Evolutionary conservation across 1,140 invertebrate species (phyloP).

Genomic region (Drosophila mauritiana): DNA sequence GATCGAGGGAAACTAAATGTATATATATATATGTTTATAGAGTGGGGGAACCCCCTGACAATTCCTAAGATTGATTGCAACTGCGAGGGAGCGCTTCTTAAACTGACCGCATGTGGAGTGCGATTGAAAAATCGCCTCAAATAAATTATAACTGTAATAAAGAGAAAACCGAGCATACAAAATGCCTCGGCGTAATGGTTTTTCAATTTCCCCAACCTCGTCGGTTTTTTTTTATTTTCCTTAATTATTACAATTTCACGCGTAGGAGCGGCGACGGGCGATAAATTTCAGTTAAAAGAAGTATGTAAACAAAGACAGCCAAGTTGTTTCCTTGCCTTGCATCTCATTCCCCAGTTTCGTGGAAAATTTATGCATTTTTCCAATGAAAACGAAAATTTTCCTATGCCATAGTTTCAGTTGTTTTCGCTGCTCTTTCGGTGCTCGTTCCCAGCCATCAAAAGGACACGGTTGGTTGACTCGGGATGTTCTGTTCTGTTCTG

Average conservation of each 20-base stretch:
- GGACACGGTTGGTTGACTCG: slow-evolving; percentile 69
- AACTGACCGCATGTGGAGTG: slow-evolving; percentile 62
- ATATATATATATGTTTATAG: background rate
- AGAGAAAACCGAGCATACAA: slow-evolving; percentile 30
- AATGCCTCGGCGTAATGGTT: slow-evolving; percentile 55
- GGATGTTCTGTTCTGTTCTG: slow-evolving; percentile 7
- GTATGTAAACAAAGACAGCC: slow-evolving; percentile 37
- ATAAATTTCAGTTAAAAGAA: slow-evolving; percentile 51
- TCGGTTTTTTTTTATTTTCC: slow-evolving; percentile 21
- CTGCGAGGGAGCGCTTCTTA: slow-evolving; percentile 45
- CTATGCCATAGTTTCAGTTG: slow-evolving; percentile 54
- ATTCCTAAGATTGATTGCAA: slow-evolving; percentile 68
- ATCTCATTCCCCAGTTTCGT: slow-evolving; percentile 17
- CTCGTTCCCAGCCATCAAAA: slow-evolving; percentile 51
- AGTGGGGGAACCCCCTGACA: slow-evolving; percentile 37
- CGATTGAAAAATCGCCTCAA: slow-evolving; percentile 78
- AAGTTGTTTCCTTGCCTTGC: slow-evolving; percentile 6
- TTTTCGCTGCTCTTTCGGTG: slow-evolving; percentile 19
- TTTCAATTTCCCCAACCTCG: slow-evolving; percentile 60
- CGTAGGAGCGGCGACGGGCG: slow-evolving; percentile 32
- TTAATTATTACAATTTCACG: slow-evolving; percentile 63
- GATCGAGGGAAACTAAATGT: slow-evolving; percentile 25
- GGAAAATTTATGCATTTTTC: slow-evolving; percentile 71
- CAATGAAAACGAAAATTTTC: slow-evolving; percentile 64
- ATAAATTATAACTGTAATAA: slow-evolving; percentile 83